A percentile compares a stretch with the other conserved stretches of the same genome.
Conservation (phyloP, 2,797 vertebrate genomes). For the Squalus acanthias region DNA sequence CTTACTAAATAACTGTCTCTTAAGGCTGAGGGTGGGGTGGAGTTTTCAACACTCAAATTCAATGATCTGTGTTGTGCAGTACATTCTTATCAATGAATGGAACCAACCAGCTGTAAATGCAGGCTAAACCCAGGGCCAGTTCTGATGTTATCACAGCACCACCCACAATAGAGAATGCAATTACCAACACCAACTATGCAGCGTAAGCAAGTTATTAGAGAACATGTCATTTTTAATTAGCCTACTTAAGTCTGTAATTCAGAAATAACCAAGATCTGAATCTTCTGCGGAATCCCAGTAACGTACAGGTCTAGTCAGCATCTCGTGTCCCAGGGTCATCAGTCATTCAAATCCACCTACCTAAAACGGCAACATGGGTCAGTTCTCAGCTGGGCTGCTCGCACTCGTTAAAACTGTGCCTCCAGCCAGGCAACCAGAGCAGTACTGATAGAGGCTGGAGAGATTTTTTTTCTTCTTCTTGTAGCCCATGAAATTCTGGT, state of each 20-base stretch:
- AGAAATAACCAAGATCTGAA: background rate
- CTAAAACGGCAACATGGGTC: background rate
- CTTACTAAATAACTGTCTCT: background rate
- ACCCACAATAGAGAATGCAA: background rate
- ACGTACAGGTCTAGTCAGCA: background rate
- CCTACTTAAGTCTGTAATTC: background rate
- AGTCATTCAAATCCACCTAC: background rate
- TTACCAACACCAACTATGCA: slow-evolving; percentile 10
- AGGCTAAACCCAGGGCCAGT: background rate
- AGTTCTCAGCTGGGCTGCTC: background rate
- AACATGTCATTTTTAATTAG: background rate
- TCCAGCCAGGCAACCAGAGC: background rate
- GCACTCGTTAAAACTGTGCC: background rate
- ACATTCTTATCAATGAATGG: background rate
- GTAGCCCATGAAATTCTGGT: background rate
- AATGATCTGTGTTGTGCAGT: background rate
- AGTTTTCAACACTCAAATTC: background rate
- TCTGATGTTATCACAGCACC: background rate
- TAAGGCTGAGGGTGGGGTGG: background rate
- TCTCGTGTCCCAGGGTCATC: background rate
- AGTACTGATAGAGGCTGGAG: background rate
- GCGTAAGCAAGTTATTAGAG: background rate
- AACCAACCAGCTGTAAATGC: background rate
- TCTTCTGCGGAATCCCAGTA: background rate
- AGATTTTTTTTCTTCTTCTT: background rate